Evolutionary conservation across 1,140 invertebrate genomes (phyloP).

Genomic region (Neoseiulus cucumeris): DNA sequence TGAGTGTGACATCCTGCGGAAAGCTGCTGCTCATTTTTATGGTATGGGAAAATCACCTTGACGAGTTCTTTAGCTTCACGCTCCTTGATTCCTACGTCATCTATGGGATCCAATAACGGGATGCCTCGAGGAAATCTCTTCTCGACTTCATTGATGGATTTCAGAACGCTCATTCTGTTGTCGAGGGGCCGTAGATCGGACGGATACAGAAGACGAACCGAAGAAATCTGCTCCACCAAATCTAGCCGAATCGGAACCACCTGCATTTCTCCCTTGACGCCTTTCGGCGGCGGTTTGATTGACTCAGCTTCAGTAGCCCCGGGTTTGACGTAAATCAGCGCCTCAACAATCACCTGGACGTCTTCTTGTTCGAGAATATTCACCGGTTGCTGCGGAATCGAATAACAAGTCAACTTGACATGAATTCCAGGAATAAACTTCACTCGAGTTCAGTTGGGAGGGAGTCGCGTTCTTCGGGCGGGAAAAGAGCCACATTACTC

Average conservation of each 20-base stretch:
- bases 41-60: no score
- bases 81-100: constrained; percentile 88
- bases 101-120: constrained; percentile 74
- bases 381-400: constrained; percentile 32
- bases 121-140: constrained; percentile 64
- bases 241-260: constrained; percentile 64
- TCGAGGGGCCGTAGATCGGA: constrained; percentile 65
- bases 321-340: constrained; percentile 27
- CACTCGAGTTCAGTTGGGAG: no score
- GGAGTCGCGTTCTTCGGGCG: no score
- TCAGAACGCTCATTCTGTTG: constrained; percentile 57
- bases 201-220: constrained; percentile 69
- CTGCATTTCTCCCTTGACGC: constrained; percentile 58
- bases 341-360: constrained; percentile 37
- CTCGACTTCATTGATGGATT: constrained; percentile 71
- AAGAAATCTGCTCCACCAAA: constrained; percentile 66
- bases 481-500: constrained; percentile 10
- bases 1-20: no score
- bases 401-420: no score
- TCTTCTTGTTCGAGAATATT: constrained; percentile 12
- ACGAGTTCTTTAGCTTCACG: constrained; percentile 48
- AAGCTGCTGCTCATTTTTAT: no score
- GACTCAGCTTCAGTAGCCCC: constrained; percentile 20
- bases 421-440: no score
- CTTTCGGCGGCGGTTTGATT: constrained; percentile 23